Base-by-base conservation (phyloP, 2,888 invertebrate genomes). In the Congeria kusceri region DNA sequence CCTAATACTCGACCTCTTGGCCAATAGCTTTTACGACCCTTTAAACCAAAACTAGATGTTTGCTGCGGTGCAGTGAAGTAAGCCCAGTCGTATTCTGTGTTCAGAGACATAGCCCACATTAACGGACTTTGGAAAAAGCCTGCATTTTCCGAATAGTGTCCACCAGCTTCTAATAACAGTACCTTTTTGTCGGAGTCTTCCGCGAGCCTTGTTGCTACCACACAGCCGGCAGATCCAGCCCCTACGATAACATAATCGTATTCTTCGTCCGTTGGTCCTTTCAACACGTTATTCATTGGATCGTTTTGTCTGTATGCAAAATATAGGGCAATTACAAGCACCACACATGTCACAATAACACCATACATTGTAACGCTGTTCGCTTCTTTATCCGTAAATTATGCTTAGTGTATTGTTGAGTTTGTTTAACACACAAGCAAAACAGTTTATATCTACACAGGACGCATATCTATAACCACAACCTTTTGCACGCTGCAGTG, bases 1-100 rank as follows among this genome's bases (percentile, higher is more conserved):
- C 77, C 80, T 1, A 80, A 62, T 7, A 77, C 73, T 32, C 69
- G 59, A 3, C 73, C 80, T 4, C 72, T 29, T 9, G 64, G 63
- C 61, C 68, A 76, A 28, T 29, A 20, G 9, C 63, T n/a, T 67
- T 25, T 53, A 20, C 47, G 20, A 44, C n/a, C 56, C 15, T 11
- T 20, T 23, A 62, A 44, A 46, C 70, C 62, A 3, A 61, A 53
- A 64, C 62, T 44, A 15, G 63, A 47, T 18, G 57, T 29, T 11
- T 63, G 23, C 32, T 70, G 70, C 15, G 71, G 61, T 49, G 70
- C 67, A 32, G 64, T 75, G 15, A 63, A 53, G 28, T 70, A 79
- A 25, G 57, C 66, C 79, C 75, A 75, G 25, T 62, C 66, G 13
- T 44, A 20, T 3, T 63, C 67, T 4, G 56, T 29, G 23, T 68